phyloP scores from a whole-genome alignment of 1,140 invertebrate genomes.

The Kradibia gibbosae region DNA sequence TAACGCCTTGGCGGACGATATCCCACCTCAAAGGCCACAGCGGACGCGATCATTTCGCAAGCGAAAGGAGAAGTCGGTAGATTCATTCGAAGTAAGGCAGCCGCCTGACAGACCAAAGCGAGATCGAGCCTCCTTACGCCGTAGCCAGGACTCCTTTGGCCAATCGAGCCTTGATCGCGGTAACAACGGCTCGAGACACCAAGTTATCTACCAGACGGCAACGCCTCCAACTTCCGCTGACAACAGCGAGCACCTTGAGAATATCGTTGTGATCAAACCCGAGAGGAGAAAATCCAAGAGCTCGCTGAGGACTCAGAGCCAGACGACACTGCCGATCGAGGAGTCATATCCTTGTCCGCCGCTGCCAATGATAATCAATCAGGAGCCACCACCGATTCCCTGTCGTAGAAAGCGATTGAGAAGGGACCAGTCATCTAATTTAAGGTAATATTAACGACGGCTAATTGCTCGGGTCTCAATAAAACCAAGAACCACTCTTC shows the following conservation, averaged over 20 bases:
- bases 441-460: slow-evolving; percentile 19
- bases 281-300: slow-evolving; percentile 63
- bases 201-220: slow-evolving; percentile 66
- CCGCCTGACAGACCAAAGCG: slow-evolving; percentile 63
- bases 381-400: slow-evolving; percentile 57
- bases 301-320: slow-evolving; percentile 53
- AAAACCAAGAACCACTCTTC: neutral
- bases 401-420: slow-evolving; percentile 60
- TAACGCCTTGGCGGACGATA: slow-evolving; percentile 15
- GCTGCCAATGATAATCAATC: no score
- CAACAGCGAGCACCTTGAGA: slow-evolving; percentile 62
- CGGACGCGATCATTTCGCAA: slow-evolving; percentile 64
- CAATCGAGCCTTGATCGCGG: slow-evolving; percentile 47
- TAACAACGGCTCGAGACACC: slow-evolving; percentile 60
- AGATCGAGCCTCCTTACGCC: slow-evolving; percentile 54
- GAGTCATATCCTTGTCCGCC: slow-evolving; percentile 7
- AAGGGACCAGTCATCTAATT: slow-evolving; percentile 36
- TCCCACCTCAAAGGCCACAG: slow-evolving; percentile 61
- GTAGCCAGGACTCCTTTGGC: slow-evolving; percentile 64
- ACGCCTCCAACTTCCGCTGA: slow-evolving; percentile 7
- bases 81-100: slow-evolving; percentile 50
- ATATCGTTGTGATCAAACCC: slow-evolving; percentile 69
- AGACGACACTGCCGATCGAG: neutral
- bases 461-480: neutral
- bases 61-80: slow-evolving; percentile 56